Evolutionary conservation across 2,113 vertebrate genomes (phyloP).

Genomic region (Propithecus coquereli): DNA sequence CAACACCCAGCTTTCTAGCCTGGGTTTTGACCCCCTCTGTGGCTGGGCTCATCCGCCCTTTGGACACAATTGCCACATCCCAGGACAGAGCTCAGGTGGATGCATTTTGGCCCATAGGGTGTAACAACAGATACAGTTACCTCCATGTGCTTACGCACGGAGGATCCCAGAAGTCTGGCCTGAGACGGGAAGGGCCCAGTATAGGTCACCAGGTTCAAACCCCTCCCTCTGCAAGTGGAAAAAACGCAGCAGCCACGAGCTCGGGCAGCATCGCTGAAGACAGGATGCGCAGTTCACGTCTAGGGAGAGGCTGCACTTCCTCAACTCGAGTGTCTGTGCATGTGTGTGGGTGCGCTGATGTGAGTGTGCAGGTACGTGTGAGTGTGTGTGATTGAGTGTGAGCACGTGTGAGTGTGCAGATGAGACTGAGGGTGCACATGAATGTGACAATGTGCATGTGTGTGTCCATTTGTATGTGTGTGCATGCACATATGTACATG

Average conservation of each 20-base stretch:
- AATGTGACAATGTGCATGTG: background rate
- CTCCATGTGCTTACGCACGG: background rate
- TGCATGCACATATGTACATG: accelerated
- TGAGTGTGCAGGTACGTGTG: background rate
- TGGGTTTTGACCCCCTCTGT: accelerated
- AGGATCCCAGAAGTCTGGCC: background rate
- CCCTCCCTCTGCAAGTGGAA: background rate
- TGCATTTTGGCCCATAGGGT: background rate
- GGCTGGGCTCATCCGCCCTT: background rate
- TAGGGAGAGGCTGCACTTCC: accelerated
- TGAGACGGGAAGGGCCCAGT: background rate
- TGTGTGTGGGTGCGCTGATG: background rate
- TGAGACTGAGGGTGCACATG: background rate
- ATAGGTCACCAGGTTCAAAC: background rate
- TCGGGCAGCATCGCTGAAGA: accelerated
- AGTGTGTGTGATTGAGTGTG: background rate
- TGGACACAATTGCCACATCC: accelerated
- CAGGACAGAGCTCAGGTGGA: background rate
- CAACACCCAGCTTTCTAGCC: accelerated
- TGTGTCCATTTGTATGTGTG: background rate
- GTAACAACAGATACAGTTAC: accelerated
- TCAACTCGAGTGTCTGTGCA: accelerated
- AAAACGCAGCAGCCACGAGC: background rate
- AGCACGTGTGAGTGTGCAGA: background rate
- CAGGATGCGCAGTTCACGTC: accelerated